Evolutionary conservation across 1,140 invertebrate species (phyloP), one percentile per base, ranked within the genome.

Genomic region (Drosophila eugracilis): DNA sequence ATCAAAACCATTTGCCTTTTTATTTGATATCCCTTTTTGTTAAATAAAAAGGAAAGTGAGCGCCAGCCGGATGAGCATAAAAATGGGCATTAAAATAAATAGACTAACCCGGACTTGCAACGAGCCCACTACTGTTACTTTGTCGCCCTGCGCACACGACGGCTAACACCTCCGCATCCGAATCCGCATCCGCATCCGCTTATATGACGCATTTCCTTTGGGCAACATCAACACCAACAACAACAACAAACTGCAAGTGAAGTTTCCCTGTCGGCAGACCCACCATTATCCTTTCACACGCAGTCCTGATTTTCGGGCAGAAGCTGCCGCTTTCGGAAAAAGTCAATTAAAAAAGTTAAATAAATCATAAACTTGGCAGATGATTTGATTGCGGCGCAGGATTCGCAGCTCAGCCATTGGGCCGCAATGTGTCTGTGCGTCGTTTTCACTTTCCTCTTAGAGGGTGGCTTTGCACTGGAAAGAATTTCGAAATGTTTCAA

Each of bases 271-370:
- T 66, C 65, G 78, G 75, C 89, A 81, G 79, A 78, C 74, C 81
- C 75, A 50, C 62, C 85, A 89, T 90, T 90, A 89, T 90, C 83
- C 83, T 90, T 89, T 90, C 79, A 89, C 89, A 90, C 79, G 84
- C 88, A 89, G 79, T 55, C 44, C 47, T 52, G 47, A 54, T 26
- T 60, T 52, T 52, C 52, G 26, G 66, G 67, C 59, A 42, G 66
- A 30, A 47, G 36, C 48, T 41, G 2, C 48, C 49, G 48, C 26
- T 52, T 47, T 85, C 74, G 89, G 89, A 90, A 90, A 90, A 90
- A 90, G 89, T 90, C 89, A 90, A 90, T 90, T 90, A 90, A 90
- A 90, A 90, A 90, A 90, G 89, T 90, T 90, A 90, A 90, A 90
- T 90, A 90, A 90, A 90, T 90, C 89, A 90, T 90, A 90, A 90